Conservation (phyloP, 2,888 invertebrate genomes). For the Euphydryas editha region DNA sequence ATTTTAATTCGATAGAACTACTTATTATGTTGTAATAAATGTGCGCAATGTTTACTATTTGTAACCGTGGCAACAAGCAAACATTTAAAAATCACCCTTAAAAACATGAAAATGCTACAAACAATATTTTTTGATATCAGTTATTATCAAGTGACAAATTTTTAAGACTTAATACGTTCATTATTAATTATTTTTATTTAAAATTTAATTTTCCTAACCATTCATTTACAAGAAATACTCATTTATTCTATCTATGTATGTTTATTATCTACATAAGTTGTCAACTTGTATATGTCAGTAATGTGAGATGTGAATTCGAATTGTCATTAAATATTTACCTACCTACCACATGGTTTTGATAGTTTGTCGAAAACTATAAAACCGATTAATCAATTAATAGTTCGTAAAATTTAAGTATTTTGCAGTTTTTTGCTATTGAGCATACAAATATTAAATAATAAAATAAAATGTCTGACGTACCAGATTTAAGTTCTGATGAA, state of each 20-base stretch:
- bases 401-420: conserved; percentile 10
- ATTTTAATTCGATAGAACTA: conserved; percentile 68
- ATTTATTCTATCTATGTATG: background rate
- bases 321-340: conserved; percentile 14
- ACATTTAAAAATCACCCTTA: too few relatives aligned
- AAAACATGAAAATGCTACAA: too few relatives aligned
- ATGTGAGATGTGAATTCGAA: conserved; percentile 17
- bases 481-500: conserved; percentile 79
- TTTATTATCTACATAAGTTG: background rate
- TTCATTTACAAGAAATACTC: background rate
- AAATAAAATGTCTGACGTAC: conserved; percentile 70
- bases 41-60: background rate
- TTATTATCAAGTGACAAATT: too few relatives aligned
- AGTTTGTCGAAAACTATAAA: too few relatives aligned
- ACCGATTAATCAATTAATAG: too few relatives aligned
- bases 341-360: conserved; percentile 51
- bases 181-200: too few relatives aligned
- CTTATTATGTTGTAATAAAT: background rate
- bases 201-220: background rate
- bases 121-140: too few relatives aligned
- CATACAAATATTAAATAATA: conserved; percentile 29
- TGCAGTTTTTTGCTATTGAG: conserved; percentile 12
- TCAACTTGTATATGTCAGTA: conserved; percentile 17
- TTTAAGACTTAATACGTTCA: too few relatives aligned
- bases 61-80: conserved; percentile 1